Base-by-base conservation (phyloP, 2,113 vertebrate species). In the Prinia subflava region DNA sequence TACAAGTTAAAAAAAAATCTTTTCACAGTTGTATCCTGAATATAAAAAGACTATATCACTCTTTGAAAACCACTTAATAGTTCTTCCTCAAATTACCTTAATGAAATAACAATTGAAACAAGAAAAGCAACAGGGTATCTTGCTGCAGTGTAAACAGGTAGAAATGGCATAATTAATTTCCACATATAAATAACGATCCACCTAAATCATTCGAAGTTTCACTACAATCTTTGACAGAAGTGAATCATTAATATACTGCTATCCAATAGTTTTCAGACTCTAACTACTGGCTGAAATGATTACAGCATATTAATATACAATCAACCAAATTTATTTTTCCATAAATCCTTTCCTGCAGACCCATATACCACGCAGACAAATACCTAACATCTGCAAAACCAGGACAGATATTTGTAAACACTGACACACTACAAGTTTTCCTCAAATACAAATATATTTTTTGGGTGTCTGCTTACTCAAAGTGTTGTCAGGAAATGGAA, bases 81-180 rank as follows among this genome's bases (percentile, higher is more conserved):
- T 39, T 92, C 68, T 53, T 80, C 37, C 42, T 86, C 50, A 60
- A 71, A 74, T 78, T 87, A 81, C 27, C 30, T 75, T 84, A 39
- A 68, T 87, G 56, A 91, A 95, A 92, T 59, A 92, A 69, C 80
- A 87, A 77, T 19, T 63, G 46, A 75, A 56, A 79, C 30, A 65
- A 86, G 59, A 81, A 87, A 91, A 92, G 55, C 47, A 92, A 92
- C n/a, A 74, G 23, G 60, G 7, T 83, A 62, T 65, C 76, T 63
- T 50, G n/a, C 52, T 78, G 46, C 60, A 83, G 55, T 46, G 27
- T 74, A 87, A 95, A 92, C 60, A 94, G 27, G 25, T 55, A 46
- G n/a, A 92, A 94, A 77, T 47, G 23, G 44, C 22, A 81, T 91
- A 87, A 92, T 74, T 83, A 86, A 83, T 77, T 95, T 91, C 60